Percentiles rank a stretch among this genome's conserved stretches.
These are phyloP conservation scores for Idaea straminata DNA, from an alignment of 2,888 invertebrate species.

Conservation along the genomic window DNA sequence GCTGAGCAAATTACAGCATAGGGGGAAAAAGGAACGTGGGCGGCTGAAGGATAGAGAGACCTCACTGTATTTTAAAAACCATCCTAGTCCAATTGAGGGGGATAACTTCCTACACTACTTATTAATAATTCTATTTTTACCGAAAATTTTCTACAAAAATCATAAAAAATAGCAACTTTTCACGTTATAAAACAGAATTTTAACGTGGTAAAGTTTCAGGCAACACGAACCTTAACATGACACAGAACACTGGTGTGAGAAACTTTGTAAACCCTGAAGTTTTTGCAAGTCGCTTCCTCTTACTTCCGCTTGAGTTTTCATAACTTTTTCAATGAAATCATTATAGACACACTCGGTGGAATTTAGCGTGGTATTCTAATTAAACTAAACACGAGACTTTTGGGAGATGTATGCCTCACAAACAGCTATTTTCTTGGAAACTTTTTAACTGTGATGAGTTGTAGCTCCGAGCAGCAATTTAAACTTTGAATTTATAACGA, in stretches of 20 bases:
- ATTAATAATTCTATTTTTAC: not conserved
- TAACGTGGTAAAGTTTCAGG: constrained; percentile 11
- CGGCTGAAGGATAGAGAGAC: too few relatives aligned
- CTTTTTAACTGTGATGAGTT: constrained; percentile 70
- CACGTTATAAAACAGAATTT: constrained; percentile 14
- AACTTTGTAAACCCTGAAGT: constrained; percentile 12
- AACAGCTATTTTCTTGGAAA: constrained; percentile 35
- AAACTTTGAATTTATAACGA: constrained; percentile 67
- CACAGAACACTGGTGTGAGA: constrained; percentile 15
- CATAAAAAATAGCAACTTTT: constrained; percentile 8
- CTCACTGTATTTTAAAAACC: too few relatives aligned
- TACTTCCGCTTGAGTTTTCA: constrained; percentile 5
- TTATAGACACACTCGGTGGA: constrained; percentile 44
- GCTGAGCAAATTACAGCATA: too few relatives aligned
- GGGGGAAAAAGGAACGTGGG: too few relatives aligned
- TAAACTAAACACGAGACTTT: constrained; percentile 53
- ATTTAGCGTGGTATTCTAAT: constrained; percentile 49
- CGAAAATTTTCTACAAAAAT: constrained; percentile 6
- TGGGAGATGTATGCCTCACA: constrained; percentile 45
- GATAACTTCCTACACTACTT: too few relatives aligned
- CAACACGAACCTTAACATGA: constrained; percentile 17
- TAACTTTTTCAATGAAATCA: constrained; percentile 37
- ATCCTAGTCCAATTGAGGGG: too few relatives aligned
- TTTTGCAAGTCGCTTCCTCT: constrained; percentile 8
- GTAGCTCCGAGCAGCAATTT: constrained; percentile 62